These are phyloP conservation scores for Hyphantria cunea DNA, from an alignment of 1,140 invertebrate species.

Conservation along the genomic window DNA sequence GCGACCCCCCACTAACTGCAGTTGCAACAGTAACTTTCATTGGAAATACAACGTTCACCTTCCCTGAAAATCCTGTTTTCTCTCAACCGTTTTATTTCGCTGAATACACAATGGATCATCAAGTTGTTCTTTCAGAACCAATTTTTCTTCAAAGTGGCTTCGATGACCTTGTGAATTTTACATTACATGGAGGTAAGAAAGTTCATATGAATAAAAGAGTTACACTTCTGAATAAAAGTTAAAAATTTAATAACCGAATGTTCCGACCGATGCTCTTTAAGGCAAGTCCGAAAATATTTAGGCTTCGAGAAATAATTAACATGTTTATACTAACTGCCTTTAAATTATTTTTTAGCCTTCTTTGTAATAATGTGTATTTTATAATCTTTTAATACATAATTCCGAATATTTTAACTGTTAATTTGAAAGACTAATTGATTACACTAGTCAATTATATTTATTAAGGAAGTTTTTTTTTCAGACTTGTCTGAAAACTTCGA, in stretches of 20 bases:
- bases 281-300: too few species aligned
- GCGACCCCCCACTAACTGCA: conserved; percentile 47
- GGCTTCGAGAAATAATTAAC: too few species aligned
- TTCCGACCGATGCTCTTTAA: too few species aligned
- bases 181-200: conserved; percentile 49
- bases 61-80: conserved; percentile 64
- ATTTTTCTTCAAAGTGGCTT: conserved; percentile 58
- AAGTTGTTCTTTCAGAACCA: conserved; percentile 40
- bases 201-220: background rate
- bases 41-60: conserved; percentile 50
- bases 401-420: too few species aligned
- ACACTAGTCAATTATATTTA: background rate
- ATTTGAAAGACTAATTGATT: background rate
- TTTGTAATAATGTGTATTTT: too few species aligned
- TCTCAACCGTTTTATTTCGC: conserved; percentile 56
- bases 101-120: conserved; percentile 46
- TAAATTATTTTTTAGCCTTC: too few species aligned
- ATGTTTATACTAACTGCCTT: too few species aligned
- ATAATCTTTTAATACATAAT: too few species aligned
- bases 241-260: too few species aligned
- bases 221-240: too few species aligned
- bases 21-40: conserved; percentile 45
- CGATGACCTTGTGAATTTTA: conserved; percentile 51
- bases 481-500: conserved; percentile 49
- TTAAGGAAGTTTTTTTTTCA: conserved; percentile 32